Evolutionary conservation across 1,140 invertebrate genomes (phyloP), one percentile per base, ranked within the genome.

Genomic region (Polypedilum pembai): DNA sequence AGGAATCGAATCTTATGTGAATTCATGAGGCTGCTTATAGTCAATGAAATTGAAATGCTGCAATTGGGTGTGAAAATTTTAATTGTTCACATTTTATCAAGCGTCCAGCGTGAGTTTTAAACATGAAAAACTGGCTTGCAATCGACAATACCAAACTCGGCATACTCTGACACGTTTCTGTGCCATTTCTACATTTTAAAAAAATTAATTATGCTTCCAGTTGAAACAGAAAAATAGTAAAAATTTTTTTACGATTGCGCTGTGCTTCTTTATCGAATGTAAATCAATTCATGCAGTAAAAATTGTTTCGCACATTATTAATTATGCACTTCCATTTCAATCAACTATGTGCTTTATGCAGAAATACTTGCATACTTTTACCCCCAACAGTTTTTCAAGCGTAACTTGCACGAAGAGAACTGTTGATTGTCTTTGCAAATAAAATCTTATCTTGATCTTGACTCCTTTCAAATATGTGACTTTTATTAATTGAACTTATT

Each of bases 31-130:
- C 65, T 69, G 65, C 17, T 69, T 69, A 69, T 20, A 69, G 65
- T 56, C 45, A 56, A 56, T 56, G 45, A 17, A 56, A 17, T 15
- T 56, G 7, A 3, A 56, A 3, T 56, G 45, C 10, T 17, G 17
- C 20, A 69, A 69, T 18, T 69, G 17, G 65, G 65, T 69, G 65
- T 21, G 65, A 69, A 69, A 69, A 69, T 69, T 69, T 69, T 69
- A 69, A 69, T 69, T 69, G 65, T 69, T 69, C 20, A 20, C 65
- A 56, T 56, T 56, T 56, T 56, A 56, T 56, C 45, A 56, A 56
- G 12, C n/a, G 45, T 56, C 45, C 12, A n/a, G n/a, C 45, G 24
- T 33, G 24, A 33, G 24, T 33, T 33, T 4, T 56, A 56, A 56
- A 56, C 45, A 12, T 12, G 45, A 56, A 56, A 56, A 56, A 56